Evolutionary conservation across 2,888 invertebrate genomes (phyloP).

Genomic region (Malthinus flaveolus): DNA sequence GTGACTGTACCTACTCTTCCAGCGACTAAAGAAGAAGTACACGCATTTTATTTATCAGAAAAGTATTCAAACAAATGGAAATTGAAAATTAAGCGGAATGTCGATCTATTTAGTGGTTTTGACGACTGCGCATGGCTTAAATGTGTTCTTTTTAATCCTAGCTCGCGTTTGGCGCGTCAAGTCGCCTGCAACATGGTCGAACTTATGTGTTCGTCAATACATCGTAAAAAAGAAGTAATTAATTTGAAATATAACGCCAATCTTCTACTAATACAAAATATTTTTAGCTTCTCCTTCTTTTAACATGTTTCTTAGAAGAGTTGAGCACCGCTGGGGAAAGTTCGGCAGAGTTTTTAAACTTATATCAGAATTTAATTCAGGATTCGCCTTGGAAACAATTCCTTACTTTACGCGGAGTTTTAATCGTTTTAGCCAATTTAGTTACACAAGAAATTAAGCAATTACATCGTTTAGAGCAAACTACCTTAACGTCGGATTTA

Average conservation of each 20-base stretch:
- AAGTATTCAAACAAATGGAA: conserved; percentile 78
- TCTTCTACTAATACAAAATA: conserved; percentile 5
- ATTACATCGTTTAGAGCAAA: conserved; percentile 86
- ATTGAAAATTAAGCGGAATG: conserved; percentile 39
- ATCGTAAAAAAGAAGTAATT: conserved; percentile 66
- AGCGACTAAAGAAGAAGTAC: conserved; percentile 42
- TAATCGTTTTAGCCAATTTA: conserved; percentile 81
- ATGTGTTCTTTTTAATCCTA: conserved; percentile 89
- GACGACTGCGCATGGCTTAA: conserved; percentile 83
- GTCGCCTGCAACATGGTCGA: conserved; percentile 88
- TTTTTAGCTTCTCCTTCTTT: conserved; percentile 73
- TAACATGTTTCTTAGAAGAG: conserved; percentile 87
- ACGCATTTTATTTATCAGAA: conserved; percentile 66
- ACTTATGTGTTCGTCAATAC: conserved; percentile 72
- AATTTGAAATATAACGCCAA: not conserved
- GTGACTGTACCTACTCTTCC: conserved; percentile 56
- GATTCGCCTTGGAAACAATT: conserved; percentile 94
- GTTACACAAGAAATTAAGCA: conserved; percentile 88
- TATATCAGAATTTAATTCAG: conserved; percentile 84
- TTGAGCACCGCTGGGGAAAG: conserved; percentile 88
- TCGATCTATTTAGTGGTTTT: conserved; percentile 60
- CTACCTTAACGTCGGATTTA: conserved; percentile 89
- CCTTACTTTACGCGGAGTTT: conserved; percentile 83
- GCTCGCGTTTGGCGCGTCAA: conserved; percentile 85
- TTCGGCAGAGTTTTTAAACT: conserved; percentile 84